Evolutionary conservation across 1,140 invertebrate genomes (phyloP).

Genomic region (Temnothorax longispinosus): DNA sequence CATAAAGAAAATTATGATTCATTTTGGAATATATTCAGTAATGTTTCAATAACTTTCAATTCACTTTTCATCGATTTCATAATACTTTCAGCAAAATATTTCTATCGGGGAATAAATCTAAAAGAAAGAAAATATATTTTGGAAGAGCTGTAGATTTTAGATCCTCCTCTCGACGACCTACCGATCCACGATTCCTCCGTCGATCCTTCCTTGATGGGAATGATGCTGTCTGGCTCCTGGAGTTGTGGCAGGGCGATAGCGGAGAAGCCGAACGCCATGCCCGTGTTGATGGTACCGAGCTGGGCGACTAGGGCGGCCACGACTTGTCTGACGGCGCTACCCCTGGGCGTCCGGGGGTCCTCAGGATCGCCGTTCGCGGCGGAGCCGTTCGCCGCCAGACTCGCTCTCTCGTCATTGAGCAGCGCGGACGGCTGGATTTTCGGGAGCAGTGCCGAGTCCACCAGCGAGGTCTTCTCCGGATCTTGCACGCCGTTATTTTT

Average conservation of each 20-base stretch:
- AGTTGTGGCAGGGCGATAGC: constrained; percentile 90
- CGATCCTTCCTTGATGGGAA: constrained; percentile 85
- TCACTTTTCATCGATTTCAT: too few species aligned
- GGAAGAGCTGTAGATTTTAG: neutral
- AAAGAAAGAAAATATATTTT: neutral
- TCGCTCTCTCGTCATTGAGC: constrained; percentile 74
- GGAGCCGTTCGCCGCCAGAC: constrained; percentile 66
- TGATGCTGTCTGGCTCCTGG: constrained; percentile 85
- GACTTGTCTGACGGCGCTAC: constrained; percentile 87
- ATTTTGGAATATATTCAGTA: too few species aligned
- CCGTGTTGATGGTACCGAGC: constrained; percentile 90
- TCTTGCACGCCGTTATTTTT: constrained; percentile 70
- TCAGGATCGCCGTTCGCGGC: constrained; percentile 67
- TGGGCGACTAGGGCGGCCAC: constrained; percentile 88
- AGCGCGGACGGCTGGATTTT: constrained; percentile 73
- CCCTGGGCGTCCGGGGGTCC: constrained; percentile 80
- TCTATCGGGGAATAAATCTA: neutral
- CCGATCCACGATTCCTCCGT: constrained; percentile 91
- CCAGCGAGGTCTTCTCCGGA: constrained; percentile 73
- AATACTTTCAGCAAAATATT: too few species aligned
- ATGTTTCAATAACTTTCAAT: too few species aligned
- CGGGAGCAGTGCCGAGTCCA: constrained; percentile 71
- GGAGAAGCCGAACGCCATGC: constrained; percentile 91
- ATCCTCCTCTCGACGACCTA: constrained; percentile 78
- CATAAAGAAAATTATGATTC: too few species aligned